These are phyloP conservation scores for Hozukius guyotensis DNA, from an alignment of 2,797 vertebrate genomes.

Conservation along the genomic window DNA sequence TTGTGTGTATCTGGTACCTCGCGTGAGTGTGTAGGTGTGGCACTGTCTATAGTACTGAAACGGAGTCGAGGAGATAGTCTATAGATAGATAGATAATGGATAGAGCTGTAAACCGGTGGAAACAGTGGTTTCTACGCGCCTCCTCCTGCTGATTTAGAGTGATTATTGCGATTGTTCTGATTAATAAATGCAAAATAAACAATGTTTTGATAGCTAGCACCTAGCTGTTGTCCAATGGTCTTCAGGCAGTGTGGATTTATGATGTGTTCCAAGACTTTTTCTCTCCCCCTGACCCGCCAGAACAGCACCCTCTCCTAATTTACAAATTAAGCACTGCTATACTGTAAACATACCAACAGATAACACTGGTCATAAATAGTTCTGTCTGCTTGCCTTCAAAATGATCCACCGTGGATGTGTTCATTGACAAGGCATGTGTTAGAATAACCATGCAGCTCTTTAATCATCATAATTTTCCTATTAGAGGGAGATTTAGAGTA, in stretches of 20 bases:
- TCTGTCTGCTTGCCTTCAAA: conserved; percentile 21
- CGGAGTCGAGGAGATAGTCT: background rate
- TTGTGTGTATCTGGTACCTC: background rate
- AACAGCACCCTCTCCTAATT: background rate
- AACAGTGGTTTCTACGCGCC: background rate
- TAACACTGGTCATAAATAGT: conserved; percentile 32
- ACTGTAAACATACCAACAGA: conserved; percentile 49
- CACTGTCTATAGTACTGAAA: background rate
- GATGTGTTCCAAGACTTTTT: background rate
- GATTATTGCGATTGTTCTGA: background rate
- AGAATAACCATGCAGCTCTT: conserved; percentile 16
- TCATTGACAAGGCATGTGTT: conserved; percentile 11
- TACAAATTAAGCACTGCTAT: background rate
- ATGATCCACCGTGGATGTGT: conserved; percentile 8
- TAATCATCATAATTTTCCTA: conserved; percentile 43
- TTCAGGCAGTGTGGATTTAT: background rate
- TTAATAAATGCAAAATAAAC: background rate
- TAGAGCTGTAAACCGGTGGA: background rate
- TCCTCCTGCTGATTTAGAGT: background rate
- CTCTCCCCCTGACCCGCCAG: background rate
- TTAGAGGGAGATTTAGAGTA: conserved; percentile 33
- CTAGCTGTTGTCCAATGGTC: background rate
- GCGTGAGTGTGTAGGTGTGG: background rate
- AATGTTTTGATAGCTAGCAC: background rate
- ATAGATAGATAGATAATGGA: too few relatives aligned